Evolutionary conservation across 2,888 invertebrate species (phyloP).

Genomic region (Melikaiella ostensackeni): DNA sequence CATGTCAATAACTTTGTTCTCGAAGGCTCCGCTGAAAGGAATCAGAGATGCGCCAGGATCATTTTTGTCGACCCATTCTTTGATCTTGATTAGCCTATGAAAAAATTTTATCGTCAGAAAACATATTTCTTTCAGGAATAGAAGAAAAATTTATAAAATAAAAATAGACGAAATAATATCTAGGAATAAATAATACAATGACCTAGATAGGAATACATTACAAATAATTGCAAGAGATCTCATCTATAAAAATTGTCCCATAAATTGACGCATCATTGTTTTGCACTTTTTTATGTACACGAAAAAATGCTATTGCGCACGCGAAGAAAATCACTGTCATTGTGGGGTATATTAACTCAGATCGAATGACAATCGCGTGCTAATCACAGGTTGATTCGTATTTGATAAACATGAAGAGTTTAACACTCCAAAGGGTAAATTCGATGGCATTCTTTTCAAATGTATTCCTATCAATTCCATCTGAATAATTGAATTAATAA

Average conservation of each 20-base stretch:
- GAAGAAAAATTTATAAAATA: too few species aligned
- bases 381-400: slow-evolving; percentile 10
- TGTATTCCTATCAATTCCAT: slow-evolving; percentile 45
- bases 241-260: slow-evolving; percentile 1
- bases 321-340: slow-evolving; percentile 17
- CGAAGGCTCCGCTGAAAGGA: slow-evolving; percentile 97
- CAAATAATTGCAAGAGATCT: background rate
- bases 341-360: background rate
- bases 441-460: slow-evolving; percentile 20
- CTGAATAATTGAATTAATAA: slow-evolving; percentile 50
- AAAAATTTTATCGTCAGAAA: background rate
- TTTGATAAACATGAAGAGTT: slow-evolving; percentile 13
- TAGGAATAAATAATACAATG: slow-evolving; percentile 10
- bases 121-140: too few species aligned
- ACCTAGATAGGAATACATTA: background rate
- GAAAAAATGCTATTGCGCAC: background rate
- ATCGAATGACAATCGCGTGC: slow-evolving; percentile 20
- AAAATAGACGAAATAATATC: too few species aligned
- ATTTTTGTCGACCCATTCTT: slow-evolving; percentile 98
- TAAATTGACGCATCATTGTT: slow-evolving; percentile 19
- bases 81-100: slow-evolving; percentile 93
- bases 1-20: slow-evolving; percentile 92
- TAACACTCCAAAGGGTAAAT: background rate
- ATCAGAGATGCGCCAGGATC: slow-evolving; percentile 96
- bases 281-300: background rate